Conservation (phyloP, 2,888 invertebrate species). For the Xanthia togata region DNA sequence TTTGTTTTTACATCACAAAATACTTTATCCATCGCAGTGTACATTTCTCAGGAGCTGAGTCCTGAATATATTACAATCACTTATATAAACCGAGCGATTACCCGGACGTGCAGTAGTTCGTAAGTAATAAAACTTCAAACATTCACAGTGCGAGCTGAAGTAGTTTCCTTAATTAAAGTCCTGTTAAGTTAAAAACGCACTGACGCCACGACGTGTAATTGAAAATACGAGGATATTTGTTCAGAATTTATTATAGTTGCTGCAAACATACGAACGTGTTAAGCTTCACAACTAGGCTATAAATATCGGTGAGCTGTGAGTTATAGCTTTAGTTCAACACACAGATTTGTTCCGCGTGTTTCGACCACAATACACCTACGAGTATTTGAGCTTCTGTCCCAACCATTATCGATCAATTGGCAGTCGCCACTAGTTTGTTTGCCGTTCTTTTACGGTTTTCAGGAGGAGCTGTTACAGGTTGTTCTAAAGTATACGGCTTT, state of each 20-base stretch:
- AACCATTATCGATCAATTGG: conserved; percentile 64
- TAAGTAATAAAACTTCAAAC: conserved; percentile 32
- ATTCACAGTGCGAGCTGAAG: conserved; percentile 14
- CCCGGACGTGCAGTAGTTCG: conserved; percentile 7
- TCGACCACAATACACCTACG: conserved; percentile 69
- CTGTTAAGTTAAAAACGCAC: conserved; percentile 51
- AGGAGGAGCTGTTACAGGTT: conserved; percentile 23
- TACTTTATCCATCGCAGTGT: not conserved
- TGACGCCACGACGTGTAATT: conserved; percentile 64
- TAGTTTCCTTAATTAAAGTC: conserved; percentile 53
- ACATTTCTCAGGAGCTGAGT: not conserved
- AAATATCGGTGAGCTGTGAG: conserved; percentile 83
- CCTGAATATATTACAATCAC: conserved; percentile 20
- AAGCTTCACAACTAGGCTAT: conserved; percentile 82
- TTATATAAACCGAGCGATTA: conserved; percentile 29
- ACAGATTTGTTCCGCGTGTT: conserved; percentile 75
- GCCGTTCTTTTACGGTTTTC: conserved; percentile 19
- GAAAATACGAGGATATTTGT: conserved; percentile 75
- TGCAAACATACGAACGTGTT: conserved; percentile 80
- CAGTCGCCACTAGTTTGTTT: conserved; percentile 56
- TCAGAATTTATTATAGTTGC: conserved; percentile 77
- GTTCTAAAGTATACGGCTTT: conserved; percentile 39
- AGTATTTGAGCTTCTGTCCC: conserved; percentile 63
- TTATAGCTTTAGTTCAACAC: conserved; percentile 78
- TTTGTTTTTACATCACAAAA: not conserved